Base-by-base conservation (phyloP, 2,888 invertebrate genomes). In the Nomada fucata region DNA sequence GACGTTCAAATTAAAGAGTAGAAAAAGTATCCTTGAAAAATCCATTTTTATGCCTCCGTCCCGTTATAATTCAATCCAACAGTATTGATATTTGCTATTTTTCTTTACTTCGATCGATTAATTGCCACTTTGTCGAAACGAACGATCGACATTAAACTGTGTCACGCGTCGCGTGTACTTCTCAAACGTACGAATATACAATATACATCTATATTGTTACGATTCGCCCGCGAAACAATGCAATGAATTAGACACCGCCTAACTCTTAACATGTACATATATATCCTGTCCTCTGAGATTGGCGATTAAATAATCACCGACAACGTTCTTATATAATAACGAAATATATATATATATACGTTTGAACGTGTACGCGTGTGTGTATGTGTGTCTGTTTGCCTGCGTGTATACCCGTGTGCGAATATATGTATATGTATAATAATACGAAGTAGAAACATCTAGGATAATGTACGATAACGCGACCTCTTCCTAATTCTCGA, bases 381-480 rank as follows among this genome's bases (percentile, higher is more conserved):
- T 44, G 42, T 65, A 74, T 76, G 57, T 55, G 52, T 64, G 74
- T 76, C 53, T 55, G 52, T 64, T 61, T 36, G 42, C 59, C 42
- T 63, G 65, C 75, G 61, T 75, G 60, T 60, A 71, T 77, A 57
- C 73, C 50, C 76, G 71, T 65, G 65, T 76, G 68, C 42, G 36
- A 47, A 72, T 70, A 86, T 74, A 82, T 76, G 59, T 82, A 67
- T 82, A 82, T 84, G 68, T 68, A 60, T 75, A 53, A 26, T 60
- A 68, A 67, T 76, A 64, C 53, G 80, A 83, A 83, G 72, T 82
- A 86, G 23, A 78, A 78, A 78, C 74, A 84, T 70, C 82, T 84
- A 84, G 77, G 75, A 79, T 70, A 74, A 79, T 82, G 77, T 87
- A 80, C 78, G 53, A 80, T 69, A 76, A 77, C 63, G 69, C 69